Evolutionary conservation across 2,797 vertebrate species (phyloP), one percentile per base, ranked within the genome.

Genomic region (Hypotaenidia philippensis): DNA sequence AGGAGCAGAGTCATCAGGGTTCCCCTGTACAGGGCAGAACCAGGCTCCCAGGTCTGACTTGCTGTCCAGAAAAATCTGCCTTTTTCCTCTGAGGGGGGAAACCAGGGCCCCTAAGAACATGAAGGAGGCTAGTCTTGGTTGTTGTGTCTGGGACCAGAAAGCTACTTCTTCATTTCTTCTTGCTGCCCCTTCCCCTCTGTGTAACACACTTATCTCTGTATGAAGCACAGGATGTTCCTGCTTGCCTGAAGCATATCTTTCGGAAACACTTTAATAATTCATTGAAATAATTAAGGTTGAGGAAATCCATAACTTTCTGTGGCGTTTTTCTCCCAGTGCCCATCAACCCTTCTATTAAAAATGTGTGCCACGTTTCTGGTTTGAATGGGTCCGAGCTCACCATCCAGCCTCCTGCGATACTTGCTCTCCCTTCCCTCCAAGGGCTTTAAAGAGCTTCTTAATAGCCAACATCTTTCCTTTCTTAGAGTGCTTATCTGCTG

Each of bases 221-320:
- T 11, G 1, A 89, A 77, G 75, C 74, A 89, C 44, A 47, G 71
- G 81, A 87, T 60, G 60, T 93, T 92, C 87, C 11, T 52, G 47
- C 93, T 94, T 94, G 75, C 84, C 93, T 91, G 87, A 82, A 94
- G 94, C 44, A 20, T n/a, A 25, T 83, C 36, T 82, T 96, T 96
- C 87, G 92, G 78, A 83, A 68, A 70, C 13, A 70, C 45, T 93
- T 94, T 60, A 95, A 89, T 91, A 96, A 96, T 94, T 91, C 56
- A 93, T 91, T 63, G 40, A 68, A 94, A 94, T 93, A 93, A 87
- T 93, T 93, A 77, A 83, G 71, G 60, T 20, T 70, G 68, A 94
- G 44, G 79, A 92, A 93, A 87, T 87, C 64, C 68, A 52, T 92
- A 89, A 79, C 56, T 85, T 94, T 85, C 75, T 80, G 71, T 56